Percentiles rank a stretch among this genome's conserved stretches.
These are phyloP conservation scores for Nasonovia ribisnigri DNA, from an alignment of 2,888 invertebrate genomes.

Conservation along the genomic window DNA sequence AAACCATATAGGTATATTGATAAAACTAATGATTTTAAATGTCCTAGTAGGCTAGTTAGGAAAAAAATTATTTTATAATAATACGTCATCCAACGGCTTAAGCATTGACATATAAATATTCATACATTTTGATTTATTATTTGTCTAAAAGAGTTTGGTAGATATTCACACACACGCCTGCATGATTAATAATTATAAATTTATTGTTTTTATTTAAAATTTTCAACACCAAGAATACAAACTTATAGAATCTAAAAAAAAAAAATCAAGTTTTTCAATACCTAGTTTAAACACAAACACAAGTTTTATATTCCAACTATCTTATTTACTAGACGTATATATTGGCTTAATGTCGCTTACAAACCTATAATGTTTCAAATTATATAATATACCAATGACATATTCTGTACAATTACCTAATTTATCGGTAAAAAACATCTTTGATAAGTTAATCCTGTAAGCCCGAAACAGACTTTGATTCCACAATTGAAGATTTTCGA, in stretches of 20 bases:
- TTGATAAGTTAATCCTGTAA: neutral
- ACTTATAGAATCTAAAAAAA: neutral
- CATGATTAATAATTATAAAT: neutral
- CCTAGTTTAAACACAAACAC: neutral
- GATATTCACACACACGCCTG: neutral
- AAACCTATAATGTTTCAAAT: neutral
- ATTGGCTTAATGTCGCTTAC: neutral
- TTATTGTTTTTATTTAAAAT: neutral
- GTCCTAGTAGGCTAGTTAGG: fast-evolving
- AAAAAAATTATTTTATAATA: neutral
- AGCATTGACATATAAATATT: neutral
- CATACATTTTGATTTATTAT: neutral
- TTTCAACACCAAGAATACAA: neutral
- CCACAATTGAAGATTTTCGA: neutral
- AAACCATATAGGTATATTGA: neutral
- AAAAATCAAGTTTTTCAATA: neutral
- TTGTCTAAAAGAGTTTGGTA: neutral
- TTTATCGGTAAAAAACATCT: neutral
- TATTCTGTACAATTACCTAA: neutral
- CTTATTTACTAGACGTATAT: neutral
- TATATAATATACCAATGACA: neutral
- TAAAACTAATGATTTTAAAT: neutral
- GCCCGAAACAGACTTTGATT: neutral
- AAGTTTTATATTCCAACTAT: neutral
- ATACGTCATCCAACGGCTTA: neutral